Conservation (phyloP, 2,113 vertebrate species). For the Ramphastos sulfuratus region DNA sequence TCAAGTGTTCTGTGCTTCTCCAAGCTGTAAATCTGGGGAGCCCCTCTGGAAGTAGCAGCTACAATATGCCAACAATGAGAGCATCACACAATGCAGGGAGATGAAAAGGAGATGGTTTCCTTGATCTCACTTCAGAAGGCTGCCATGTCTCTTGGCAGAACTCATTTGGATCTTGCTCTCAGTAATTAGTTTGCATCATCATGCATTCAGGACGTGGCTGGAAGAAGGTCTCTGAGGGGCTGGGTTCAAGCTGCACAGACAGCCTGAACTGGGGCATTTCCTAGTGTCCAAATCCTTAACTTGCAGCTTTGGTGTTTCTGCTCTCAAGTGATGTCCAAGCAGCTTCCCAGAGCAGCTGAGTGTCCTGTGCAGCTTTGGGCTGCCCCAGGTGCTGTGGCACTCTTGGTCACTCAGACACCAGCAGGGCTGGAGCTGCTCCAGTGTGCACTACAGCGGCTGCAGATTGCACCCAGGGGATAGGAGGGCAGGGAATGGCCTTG, state of each 20-base stretch:
- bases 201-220: neutral
- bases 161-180: conserved; percentile 46
- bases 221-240: neutral
- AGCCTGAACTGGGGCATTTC: neutral
- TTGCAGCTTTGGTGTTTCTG: neutral
- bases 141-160: conserved; percentile 52
- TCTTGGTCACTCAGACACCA: neutral
- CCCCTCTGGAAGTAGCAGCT: conserved; percentile 53
- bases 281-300: neutral
- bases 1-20: conserved; percentile 20
- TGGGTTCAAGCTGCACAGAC: neutral
- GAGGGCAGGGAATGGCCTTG: no score
- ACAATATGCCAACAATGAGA: conserved; percentile 56
- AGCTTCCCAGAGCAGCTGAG: neutral
- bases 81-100: neutral
- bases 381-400: neutral
- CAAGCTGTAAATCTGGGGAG: conserved; percentile 47
- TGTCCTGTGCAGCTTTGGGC: neutral
- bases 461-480: neutral
- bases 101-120: conserved; percentile 44
- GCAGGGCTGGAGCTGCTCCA: neutral
- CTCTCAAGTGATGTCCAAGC: neutral
- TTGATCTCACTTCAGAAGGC: conserved; percentile 40
- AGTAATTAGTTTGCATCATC: conserved; percentile 39
- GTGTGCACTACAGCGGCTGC: neutral